Base-by-base conservation (phyloP, 2,888 invertebrate species). In the Drosophila fulvimacula region DNA sequence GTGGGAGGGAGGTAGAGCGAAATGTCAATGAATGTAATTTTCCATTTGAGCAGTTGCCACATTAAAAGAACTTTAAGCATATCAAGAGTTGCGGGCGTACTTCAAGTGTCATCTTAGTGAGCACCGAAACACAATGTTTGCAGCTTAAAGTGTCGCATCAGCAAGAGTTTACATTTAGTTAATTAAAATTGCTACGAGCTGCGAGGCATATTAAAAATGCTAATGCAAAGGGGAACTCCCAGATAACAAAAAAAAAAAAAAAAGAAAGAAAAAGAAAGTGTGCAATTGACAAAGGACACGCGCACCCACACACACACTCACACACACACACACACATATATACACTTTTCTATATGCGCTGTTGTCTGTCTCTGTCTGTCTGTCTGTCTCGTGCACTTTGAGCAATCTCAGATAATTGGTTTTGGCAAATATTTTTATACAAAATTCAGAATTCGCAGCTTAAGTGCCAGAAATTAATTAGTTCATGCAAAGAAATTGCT, bases 131-230 rank as follows among this genome's bases (percentile, higher is more conserved):
- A 49, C 60, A 52, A 51, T 34, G 19, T 63, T 59, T 59, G 70
- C 73, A 60, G 44, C 67, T 69, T 81, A 76, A 48, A 69, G 61
- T 72, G 63, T 51, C 67, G 67, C 59, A 73, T 71, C 53, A 63
- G 85, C 63, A 61, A 56, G 65, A 71, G 82, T 73, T 85, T 87
- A 76, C 84, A 77, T 85, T 77, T 60, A 69, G 71, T 73, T 88
- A 88, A 88, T 84, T 81, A 59, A 85, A 82, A 77, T 73, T 81
- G 64, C 24, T 51, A 24, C 46, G n/a, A 70, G 53, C 52, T 51
- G 53, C 51, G 69, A 55, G 59, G 5, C 10, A 38, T 42, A 63
- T 64, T 53, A 24, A 64, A 64, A 62, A 63, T 41, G 62, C 62
- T 57, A 70, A 52, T 36, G 21, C 44, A 55, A 36, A 32, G 39